phyloP scores from a whole-genome alignment of 2,888 invertebrate species.

The Trypoxylon attenuatum region DNA sequence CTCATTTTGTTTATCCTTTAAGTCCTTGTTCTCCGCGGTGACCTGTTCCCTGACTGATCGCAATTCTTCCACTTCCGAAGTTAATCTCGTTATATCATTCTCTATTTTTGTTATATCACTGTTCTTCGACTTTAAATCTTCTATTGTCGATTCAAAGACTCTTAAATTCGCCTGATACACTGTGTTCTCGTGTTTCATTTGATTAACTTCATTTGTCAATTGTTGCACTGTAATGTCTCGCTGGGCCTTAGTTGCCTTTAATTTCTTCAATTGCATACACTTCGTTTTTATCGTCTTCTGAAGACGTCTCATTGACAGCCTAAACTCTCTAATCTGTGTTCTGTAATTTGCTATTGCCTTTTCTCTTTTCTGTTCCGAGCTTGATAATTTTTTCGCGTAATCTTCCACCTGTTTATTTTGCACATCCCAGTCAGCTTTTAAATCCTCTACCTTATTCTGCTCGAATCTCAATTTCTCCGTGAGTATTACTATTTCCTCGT shows the following conservation, averaged over 20 bases:
- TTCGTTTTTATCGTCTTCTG: conserved; percentile 53
- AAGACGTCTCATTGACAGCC: conserved; percentile 57
- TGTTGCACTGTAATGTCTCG: conserved; percentile 76
- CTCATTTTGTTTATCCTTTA: conserved; percentile 58
- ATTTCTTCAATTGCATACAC: conserved; percentile 70
- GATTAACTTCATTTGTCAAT: conserved; percentile 76
- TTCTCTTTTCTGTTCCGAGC: conserved; percentile 69
- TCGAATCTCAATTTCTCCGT: conserved; percentile 68
- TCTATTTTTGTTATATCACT: conserved; percentile 40
- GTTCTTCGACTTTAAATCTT: conserved; percentile 38
- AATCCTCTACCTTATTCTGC: conserved; percentile 41
- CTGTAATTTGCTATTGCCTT: conserved; percentile 74
- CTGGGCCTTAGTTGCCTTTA: conserved; percentile 75
- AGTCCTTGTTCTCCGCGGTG: conserved; percentile 52
- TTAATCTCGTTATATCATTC: conserved; percentile 25
- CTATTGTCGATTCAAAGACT: conserved; percentile 28
- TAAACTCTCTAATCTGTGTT: conserved; percentile 59
- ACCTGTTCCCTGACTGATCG: conserved; percentile 38
- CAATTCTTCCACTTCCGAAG: conserved; percentile 41
- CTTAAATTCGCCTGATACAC: conserved; percentile 30
- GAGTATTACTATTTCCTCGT: conserved; percentile 42
- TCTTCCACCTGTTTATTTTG: conserved; percentile 47
- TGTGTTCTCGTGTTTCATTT: conserved; percentile 73
- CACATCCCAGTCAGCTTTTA: conserved; percentile 48
- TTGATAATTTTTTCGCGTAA: conserved; percentile 50